Evolutionary conservation across 2,888 invertebrate genomes (phyloP).

Genomic region (Idaea dimidiata): DNA sequence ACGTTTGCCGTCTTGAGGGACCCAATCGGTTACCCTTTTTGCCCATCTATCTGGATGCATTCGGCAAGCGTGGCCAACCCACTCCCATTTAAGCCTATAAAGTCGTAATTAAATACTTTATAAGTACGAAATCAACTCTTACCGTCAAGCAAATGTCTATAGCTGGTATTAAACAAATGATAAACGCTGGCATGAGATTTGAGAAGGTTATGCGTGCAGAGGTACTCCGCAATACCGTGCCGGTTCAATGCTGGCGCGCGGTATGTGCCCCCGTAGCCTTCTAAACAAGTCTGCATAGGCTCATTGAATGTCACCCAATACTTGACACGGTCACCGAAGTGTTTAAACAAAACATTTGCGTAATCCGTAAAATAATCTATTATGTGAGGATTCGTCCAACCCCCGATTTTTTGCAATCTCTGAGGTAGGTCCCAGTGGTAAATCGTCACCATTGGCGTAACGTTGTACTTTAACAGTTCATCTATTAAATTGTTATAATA

Average conservation of each 20-base stretch:
- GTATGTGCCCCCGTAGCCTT: constrained; percentile 81
- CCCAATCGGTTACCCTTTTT: too few relatives aligned
- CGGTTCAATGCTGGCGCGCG: constrained; percentile 81
- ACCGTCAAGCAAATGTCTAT: constrained; percentile 79
- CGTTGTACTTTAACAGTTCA: constrained; percentile 83
- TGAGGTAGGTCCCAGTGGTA: constrained; percentile 88
- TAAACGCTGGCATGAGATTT: constrained; percentile 88
- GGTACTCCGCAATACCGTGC: constrained; percentile 83
- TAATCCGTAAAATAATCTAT: constrained; percentile 84
- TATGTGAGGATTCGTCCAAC: constrained; percentile 85
- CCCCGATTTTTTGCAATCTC: constrained; percentile 83
- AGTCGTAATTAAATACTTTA: not conserved
- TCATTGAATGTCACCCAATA: constrained; percentile 91
- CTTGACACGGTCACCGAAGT: constrained; percentile 83
- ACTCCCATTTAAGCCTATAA: too few relatives aligned
- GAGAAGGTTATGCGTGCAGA: constrained; percentile 86
- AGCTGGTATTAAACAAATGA: constrained; percentile 82
- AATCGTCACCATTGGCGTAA: constrained; percentile 86
- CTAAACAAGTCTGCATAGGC: constrained; percentile 81
- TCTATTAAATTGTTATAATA: constrained; percentile 90
- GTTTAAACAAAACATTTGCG: constrained; percentile 81
- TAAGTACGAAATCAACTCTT: constrained; percentile 22
- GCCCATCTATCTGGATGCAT: too few relatives aligned
- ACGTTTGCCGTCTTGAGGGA: too few relatives aligned
- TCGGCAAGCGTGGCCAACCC: too few relatives aligned